Evolutionary conservation across 2,888 invertebrate species (phyloP).

Genomic region (Limenitis camilla): DNA sequence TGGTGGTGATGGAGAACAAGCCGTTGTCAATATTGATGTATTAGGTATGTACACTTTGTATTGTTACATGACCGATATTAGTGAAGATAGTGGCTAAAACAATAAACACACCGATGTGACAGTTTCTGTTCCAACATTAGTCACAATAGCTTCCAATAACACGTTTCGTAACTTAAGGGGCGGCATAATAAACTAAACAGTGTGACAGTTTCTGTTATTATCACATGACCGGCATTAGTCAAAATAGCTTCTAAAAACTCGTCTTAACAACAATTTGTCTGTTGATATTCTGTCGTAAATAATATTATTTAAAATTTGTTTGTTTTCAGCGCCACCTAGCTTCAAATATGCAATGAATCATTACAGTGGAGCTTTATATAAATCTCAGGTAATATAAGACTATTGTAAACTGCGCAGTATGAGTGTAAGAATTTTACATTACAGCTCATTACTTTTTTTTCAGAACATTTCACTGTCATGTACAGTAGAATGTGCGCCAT

Average conservation of each 20-base stretch:
- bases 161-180: too few relatives aligned
- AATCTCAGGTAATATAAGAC: conserved; percentile 74
- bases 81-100: too few relatives aligned
- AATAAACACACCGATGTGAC: too few relatives aligned
- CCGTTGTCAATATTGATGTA: conserved; percentile 73
- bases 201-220: too few relatives aligned
- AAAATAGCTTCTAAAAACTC: too few relatives aligned
- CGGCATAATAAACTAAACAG: too few relatives aligned
- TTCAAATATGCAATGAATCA: conserved; percentile 89
- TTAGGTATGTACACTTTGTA: conserved; percentile 72
- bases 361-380: conserved; percentile 86
- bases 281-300: neutral
- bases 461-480: conserved; percentile 86
- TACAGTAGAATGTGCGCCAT: conserved; percentile 91
- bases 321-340: conserved; percentile 86
- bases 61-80: too few relatives aligned
- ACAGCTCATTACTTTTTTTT: too few relatives aligned
- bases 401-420: neutral
- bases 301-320: neutral
- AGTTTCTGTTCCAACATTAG: too few relatives aligned
- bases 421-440: neutral
- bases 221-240: too few relatives aligned
- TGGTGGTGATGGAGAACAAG: conserved; percentile 82
- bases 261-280: neutral
- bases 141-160: too few relatives aligned